These are phyloP conservation scores for Zygothrica quintamaculata DNA, from an alignment of 2,888 invertebrate species.

Conservation along the genomic window DNA sequence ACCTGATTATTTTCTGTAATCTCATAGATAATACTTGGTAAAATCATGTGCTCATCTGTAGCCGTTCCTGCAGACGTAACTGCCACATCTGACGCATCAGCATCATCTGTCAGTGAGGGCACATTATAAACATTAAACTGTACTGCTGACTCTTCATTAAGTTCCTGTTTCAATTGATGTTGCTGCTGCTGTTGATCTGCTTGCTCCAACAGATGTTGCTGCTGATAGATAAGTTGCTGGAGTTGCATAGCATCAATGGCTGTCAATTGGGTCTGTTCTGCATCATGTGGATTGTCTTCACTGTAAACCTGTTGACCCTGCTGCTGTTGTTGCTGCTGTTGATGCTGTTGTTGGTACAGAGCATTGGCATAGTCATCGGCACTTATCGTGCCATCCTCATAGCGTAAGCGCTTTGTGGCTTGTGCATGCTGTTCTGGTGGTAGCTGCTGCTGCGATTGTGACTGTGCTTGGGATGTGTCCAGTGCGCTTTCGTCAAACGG, in stretches of 20 bases:
- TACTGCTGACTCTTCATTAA: constrained; percentile 39
- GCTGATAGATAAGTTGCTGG: constrained; percentile 80
- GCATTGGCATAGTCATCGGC: constrained; percentile 50
- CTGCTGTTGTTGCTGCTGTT: constrained; percentile 58
- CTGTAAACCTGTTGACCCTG: constrained; percentile 57
- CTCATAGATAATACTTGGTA: constrained; percentile 79
- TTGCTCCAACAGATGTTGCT: constrained; percentile 69
- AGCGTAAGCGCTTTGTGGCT: constrained; percentile 76
- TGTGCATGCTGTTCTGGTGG: constrained; percentile 53
- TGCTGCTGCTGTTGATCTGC: constrained; percentile 62
- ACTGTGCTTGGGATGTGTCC: constrained; percentile 59
- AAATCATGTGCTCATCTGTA: constrained; percentile 69
- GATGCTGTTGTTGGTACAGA: constrained; percentile 67
- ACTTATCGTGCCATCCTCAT: constrained; percentile 61
- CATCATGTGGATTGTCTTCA: constrained; percentile 58
- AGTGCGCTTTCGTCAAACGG: constrained; percentile 81
- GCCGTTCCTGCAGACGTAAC: constrained; percentile 2
- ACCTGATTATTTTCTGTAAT: constrained; percentile 76
- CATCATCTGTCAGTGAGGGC: constrained; percentile 78
- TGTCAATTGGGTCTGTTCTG: constrained; percentile 57
- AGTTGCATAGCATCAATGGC: constrained; percentile 80
- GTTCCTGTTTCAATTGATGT: constrained; percentile 52
- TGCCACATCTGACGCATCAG: constrained; percentile 17
- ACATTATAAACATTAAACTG: constrained; percentile 79
- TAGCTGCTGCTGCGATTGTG: constrained; percentile 34